Conservation (phyloP, 1,140 invertebrate genomes). For the Drosophila mayri region DNA sequence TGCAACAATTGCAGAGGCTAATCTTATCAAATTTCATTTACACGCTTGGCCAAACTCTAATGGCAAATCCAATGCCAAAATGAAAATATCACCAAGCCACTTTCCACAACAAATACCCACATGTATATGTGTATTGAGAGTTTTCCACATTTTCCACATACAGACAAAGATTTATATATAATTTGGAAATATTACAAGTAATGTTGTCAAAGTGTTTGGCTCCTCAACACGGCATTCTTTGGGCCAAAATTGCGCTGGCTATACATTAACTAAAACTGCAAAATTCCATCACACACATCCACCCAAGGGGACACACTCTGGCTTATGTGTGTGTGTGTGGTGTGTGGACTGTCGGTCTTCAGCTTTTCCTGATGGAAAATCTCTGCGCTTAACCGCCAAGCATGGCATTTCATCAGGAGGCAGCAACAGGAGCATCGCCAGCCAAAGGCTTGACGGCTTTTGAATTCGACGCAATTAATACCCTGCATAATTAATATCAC, state of each 20-base stretch:
- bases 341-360: conserved; percentile 38
- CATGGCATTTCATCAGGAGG: conserved; percentile 74
- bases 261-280: conserved; percentile 67
- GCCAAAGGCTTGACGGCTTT: conserved; percentile 38
- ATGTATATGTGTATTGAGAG: not conserved
- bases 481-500: not conserved
- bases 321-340: not conserved
- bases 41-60: conserved; percentile 53
- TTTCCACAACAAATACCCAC: conserved; percentile 16
- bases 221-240: conserved; percentile 14
- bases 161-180: not conserved
- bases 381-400: conserved; percentile 75
- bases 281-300: conserved; percentile 46
- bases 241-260: conserved; percentile 38
- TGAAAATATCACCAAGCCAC: conserved; percentile 35
- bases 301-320: conserved; percentile 9
- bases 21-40: conserved; percentile 65
- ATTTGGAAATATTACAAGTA: conserved; percentile 5
- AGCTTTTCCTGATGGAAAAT: conserved; percentile 53
- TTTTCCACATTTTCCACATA: not conserved
- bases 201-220: conserved; percentile 42
- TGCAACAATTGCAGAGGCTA: conserved; percentile 48
- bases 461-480: not conserved
- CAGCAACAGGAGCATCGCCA: conserved; percentile 17
- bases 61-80: conserved; percentile 42